These are phyloP conservation scores for Odontothrips loti DNA, from an alignment of 2,888 invertebrate species.

Conservation along the genomic window DNA sequence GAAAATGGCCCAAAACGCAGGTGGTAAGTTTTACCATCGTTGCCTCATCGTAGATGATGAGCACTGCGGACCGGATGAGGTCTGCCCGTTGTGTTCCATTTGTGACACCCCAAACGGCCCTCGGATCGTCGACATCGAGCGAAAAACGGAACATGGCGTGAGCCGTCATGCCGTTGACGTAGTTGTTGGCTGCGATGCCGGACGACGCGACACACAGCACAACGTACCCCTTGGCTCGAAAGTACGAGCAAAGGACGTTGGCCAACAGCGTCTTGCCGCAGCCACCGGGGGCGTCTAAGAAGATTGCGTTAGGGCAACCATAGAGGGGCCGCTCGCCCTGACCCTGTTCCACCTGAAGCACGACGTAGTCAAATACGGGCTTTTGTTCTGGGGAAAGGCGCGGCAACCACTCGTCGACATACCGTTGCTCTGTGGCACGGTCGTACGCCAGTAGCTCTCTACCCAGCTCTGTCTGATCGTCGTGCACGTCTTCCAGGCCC, in stretches of 20 bases:
- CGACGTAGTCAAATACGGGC: conserved; percentile 29
- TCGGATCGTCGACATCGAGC: conserved; percentile 30
- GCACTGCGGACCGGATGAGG: conserved; percentile 32
- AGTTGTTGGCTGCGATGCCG: conserved; percentile 6
- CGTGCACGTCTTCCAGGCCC: conserved; percentile 31
- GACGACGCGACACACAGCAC: conserved; percentile 31
- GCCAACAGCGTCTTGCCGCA: too few relatives aligned
- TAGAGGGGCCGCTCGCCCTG: too few relatives aligned
- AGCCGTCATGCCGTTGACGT: conserved; percentile 33
- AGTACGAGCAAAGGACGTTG: conserved; percentile 29
- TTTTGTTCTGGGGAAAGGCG: conserved; percentile 32
- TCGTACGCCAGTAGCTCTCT: conserved; percentile 31
- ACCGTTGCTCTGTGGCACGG: background rate
- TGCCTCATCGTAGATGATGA: conserved; percentile 34
- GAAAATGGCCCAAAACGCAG: too few relatives aligned
- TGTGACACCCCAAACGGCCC: conserved; percentile 32
- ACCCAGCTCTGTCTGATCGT: conserved; percentile 30
- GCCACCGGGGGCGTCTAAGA: conserved; percentile 35
- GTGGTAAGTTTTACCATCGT: conserved; percentile 33
- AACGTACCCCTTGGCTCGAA: conserved; percentile 29
- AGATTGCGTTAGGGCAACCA: conserved; percentile 20
- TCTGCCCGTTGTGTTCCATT: conserved; percentile 33
- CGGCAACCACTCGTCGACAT: conserved; percentile 31
- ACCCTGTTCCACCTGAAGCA: background rate
- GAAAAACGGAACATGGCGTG: conserved; percentile 35